Evolutionary conservation across 92 coral and sea anemone genomes (phyloP), one percentile per base, ranked within the genome.

Genomic region (Zoanthus sansibaricus): DNA sequence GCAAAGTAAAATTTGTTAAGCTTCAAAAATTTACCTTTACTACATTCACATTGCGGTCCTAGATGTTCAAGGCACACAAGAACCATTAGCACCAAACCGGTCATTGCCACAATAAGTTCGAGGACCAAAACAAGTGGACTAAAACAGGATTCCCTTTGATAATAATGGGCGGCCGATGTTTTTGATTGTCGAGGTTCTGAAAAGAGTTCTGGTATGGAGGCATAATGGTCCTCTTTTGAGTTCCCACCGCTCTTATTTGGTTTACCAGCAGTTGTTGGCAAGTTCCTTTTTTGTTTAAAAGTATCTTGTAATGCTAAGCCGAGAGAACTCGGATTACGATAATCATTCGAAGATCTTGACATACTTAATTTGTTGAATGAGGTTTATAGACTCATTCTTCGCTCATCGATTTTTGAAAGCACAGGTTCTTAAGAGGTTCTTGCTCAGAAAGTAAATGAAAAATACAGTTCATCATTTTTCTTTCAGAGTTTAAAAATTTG

Each of bases 121-220:
- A 80, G 85, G 25, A 49, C 45, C 55, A 80, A 14, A 10, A 66
- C 85, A 25, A 80, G 85, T 14, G 62, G 85, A 48, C 31, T 66
- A 56, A 62, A 80, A 61, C 18, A 45, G 25, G 75, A n/a, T 12
- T 47, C 25, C 16, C 46, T 64, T 6, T 46, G 61, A 64, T 25
- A 11, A 9, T 64, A 5, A 7, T 76, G 25, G 37, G 2, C 12
- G 9, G 30, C 74, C 4, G 42, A 6, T 15, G 17, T 33, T 1
- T 32, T 30, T 25, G 30, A 7, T 42, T 80, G 44, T 20, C 15
- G 14, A 20, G 42, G 1, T 44, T 66, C 17, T 8, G 12, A 21
- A 31, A 80, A 64, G 13, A 80, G 18, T 6, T 64, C 75, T 44
- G 75, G 61, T 46, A 64, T 80, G 1, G 85, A 80, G n/a, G 71